Conservation (phyloP, 2,113 vertebrate species). For the Coregonus clupeaformis region DNA sequence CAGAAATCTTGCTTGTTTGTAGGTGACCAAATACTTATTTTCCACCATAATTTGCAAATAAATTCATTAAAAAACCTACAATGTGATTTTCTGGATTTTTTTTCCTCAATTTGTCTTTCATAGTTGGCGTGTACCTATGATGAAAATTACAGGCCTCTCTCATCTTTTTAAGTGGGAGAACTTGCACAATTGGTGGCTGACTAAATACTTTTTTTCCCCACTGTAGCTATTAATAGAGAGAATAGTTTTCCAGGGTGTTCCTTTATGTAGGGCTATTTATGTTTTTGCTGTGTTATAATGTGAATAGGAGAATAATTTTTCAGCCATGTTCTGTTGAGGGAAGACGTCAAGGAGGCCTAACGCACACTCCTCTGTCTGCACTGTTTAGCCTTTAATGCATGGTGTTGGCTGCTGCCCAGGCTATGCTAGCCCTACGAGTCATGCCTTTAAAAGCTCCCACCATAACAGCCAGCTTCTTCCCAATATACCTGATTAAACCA, state of each 20-base stretch:
- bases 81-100: too few relatives aligned
- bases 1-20: too few relatives aligned
- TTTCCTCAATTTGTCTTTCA: too few relatives aligned
- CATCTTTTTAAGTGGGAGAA: too few relatives aligned
- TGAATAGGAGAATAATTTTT: slow-evolving; percentile 30
- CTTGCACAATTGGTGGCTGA: too few relatives aligned
- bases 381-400: slow-evolving; percentile 41
- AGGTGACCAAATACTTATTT: too few relatives aligned
- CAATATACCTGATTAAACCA: slow-evolving; percentile 75
- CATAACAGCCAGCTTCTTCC: slow-evolving; percentile 56
- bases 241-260: slow-evolving; percentile 23
- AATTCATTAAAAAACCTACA: too few relatives aligned
- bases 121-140: too few relatives aligned
- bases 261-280: slow-evolving; percentile 17
- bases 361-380: slow-evolving; percentile 41
- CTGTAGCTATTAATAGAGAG: slow-evolving; percentile 50
- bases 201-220: too few relatives aligned
- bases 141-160: too few relatives aligned
- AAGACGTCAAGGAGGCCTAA: slow-evolving; percentile 20
- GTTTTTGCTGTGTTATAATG: slow-evolving; percentile 2
- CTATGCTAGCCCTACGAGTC: slow-evolving; percentile 57
- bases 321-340: slow-evolving; percentile 27
- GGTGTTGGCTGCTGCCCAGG: slow-evolving; percentile 56
- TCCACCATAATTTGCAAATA: too few relatives aligned
- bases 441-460: slow-evolving; percentile 65